A percentile compares a stretch with the other conserved stretches of the same genome.
Evolutionary conservation across 1,140 invertebrate genomes (phyloP).

Genomic region (Temnothorax nylanderi): DNA sequence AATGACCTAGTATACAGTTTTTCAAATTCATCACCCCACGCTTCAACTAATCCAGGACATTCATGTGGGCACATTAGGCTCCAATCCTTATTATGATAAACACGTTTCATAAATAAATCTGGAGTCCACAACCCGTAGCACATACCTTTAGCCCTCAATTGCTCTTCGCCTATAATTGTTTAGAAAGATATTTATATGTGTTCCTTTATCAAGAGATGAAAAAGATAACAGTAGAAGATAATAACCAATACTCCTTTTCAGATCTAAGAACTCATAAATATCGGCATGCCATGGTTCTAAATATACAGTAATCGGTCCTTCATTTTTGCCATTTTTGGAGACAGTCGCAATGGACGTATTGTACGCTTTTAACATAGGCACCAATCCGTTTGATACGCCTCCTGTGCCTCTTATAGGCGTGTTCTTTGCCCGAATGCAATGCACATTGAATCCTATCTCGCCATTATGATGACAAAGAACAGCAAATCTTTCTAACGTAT

Average conservation of each 20-base stretch:
- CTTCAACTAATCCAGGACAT: constrained; percentile 95
- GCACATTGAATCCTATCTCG: constrained; percentile 98
- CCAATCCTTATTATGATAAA: constrained; percentile 95
- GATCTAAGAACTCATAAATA: constrained; percentile 97
- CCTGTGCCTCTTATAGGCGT: constrained; percentile 98
- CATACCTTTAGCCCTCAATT: constrained; percentile 96
- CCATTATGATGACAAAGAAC: constrained; percentile 98
- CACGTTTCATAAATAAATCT: constrained; percentile 99
- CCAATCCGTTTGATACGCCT: constrained; percentile 97
- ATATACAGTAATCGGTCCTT: constrained; percentile 99
- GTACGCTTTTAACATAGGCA: constrained; percentile 98
- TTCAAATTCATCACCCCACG: constrained; percentile 98
- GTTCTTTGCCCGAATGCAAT: constrained; percentile 97
- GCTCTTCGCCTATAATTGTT: constrained; percentile 89
- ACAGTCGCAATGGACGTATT: constrained; percentile 98
- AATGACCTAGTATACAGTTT: constrained; percentile 92
- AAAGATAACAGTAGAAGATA: not conserved
- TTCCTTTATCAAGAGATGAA: not conserved
- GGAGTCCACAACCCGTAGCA: constrained; percentile 99
- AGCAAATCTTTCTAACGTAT: constrained; percentile 97
- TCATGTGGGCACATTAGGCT: constrained; percentile 98
- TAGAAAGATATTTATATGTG: not conserved
- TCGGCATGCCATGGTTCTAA: constrained; percentile 99
- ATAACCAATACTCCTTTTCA: constrained; percentile 96
- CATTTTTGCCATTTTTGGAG: constrained; percentile 97